Percentiles rank a stretch among this genome's conserved stretches.
These are phyloP conservation scores for Phania funesta DNA, from an alignment of 2,888 invertebrate genomes.

Conservation along the genomic window DNA sequence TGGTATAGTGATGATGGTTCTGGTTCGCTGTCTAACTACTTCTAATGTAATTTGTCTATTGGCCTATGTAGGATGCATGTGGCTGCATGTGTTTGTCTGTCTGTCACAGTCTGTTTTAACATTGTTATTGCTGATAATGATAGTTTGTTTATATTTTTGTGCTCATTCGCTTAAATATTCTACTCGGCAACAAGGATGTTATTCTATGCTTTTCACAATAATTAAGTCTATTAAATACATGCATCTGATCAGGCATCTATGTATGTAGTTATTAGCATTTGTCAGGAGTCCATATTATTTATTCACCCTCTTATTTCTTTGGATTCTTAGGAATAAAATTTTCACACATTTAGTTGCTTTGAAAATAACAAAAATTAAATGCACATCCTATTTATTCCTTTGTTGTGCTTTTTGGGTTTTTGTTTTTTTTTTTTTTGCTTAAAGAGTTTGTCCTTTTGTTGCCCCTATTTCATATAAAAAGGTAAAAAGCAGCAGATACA, in stretches of 20 bases:
- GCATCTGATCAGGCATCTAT: conserved; percentile 58
- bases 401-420: neutral
- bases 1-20: conserved; percentile 8
- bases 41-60: conserved; percentile 30
- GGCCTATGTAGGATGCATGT: neutral
- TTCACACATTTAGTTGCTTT: conserved; percentile 45
- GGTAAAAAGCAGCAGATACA: conserved; percentile 3
- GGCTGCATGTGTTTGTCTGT: conserved; percentile 5
- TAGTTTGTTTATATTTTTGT: conserved; percentile 50
- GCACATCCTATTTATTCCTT: conserved; percentile 8
- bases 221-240: conserved; percentile 58
- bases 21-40: conserved; percentile 9
- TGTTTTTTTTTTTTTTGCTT: neutral
- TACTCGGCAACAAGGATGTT: conserved; percentile 12
- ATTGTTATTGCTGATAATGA: conserved; percentile 58
- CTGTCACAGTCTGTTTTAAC: conserved; percentile 4
- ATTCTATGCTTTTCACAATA: conserved; percentile 60
- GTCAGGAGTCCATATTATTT: conserved; percentile 53
- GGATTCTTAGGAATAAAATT: conserved; percentile 26
- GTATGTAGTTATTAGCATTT: conserved; percentile 52
- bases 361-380: conserved; percentile 14
- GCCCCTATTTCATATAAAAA: conserved; percentile 38
- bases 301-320: neutral
- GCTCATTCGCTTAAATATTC: neutral
- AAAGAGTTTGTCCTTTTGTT: conserved; percentile 32